phyloP scores from a whole-genome alignment of 2,888 invertebrate species.

The Apoda limacodes region DNA sequence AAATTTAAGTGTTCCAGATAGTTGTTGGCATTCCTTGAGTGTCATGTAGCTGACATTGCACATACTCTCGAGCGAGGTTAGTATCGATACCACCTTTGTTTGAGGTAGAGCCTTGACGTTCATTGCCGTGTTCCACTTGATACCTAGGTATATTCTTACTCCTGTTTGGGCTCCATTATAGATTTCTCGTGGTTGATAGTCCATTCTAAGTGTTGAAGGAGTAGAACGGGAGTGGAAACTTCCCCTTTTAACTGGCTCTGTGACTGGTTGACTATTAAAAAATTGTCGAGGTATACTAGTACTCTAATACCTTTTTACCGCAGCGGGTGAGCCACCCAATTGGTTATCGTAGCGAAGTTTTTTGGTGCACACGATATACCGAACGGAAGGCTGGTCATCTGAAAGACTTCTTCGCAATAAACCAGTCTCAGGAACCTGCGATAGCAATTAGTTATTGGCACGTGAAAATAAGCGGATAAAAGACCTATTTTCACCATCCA shows the following conservation, averaged over 20 bases:
- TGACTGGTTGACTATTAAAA: constrained; percentile 10
- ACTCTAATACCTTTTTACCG: constrained; percentile 8
- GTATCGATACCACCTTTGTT: too few species aligned
- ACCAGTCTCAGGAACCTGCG: constrained; percentile 18
- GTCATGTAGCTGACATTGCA: too few species aligned
- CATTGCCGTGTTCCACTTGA: too few species aligned
- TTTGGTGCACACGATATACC: constrained; percentile 22
- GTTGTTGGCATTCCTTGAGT: constrained; percentile 3
- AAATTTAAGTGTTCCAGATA: constrained; percentile 11
- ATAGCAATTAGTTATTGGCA: constrained; percentile 15
- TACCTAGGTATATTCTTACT: constrained; percentile 5
- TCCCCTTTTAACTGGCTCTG: constrained; percentile 3
- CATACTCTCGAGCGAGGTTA: too few species aligned
- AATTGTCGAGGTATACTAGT: constrained; percentile 15
- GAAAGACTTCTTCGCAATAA: constrained; percentile 18
- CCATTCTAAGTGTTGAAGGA: constrained; percentile 9
- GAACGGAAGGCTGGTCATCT: constrained; percentile 23
- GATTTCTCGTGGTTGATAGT: constrained; percentile 10
- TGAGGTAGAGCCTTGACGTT: too few species aligned
- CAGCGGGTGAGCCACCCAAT: constrained; percentile 21
- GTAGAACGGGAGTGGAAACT: not conserved
- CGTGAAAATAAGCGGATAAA: constrained; percentile 14
- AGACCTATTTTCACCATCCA: constrained; percentile 19
- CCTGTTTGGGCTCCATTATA: constrained; percentile 1
- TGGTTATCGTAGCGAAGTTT: constrained; percentile 20